Base-by-base conservation (phyloP, 1,140 invertebrate genomes). In the Apis florea region DNA sequence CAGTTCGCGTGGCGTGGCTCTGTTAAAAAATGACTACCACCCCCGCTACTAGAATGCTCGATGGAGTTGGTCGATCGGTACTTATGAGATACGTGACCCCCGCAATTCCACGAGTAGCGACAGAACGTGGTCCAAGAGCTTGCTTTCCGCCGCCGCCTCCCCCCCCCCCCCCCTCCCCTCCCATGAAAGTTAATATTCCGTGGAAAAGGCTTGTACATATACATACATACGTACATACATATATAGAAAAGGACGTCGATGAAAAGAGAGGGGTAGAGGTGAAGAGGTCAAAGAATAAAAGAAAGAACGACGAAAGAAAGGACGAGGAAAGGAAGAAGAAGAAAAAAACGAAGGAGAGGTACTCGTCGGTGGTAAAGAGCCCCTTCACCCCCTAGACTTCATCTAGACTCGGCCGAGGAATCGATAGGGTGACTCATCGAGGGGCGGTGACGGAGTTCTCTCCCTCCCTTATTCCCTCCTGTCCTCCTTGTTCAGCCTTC, bases 371-470 rank as follows among this genome's bases (percentile, higher is more conserved):
- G 75, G 80, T 83, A 83, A 84, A 80, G 84, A 64, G 54, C 79
- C 69, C 77, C 66, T 79, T 83, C 79, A 58, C 78, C 79, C 74
- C 81, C 58, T 85, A 77, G 75, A 82, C 67, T 83, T 88, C 73
- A 88, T 84, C 84, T 85, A 88, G 77, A 88, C 86, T 78, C 66
- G 77, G 67, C 61, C 83, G 77, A 85, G 82, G 87, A 90, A 93
- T 92, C 90, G 90, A 93, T 92, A 91, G 88, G 91, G 82, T 92
- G 92, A 93, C 90, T 92, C 92, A 92, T 92, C 88, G 89, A 89
- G 89, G 72, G 89, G 84, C 89, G 90, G 86, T 90, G 89, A 90
- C 91, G 90, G 89, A 87, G 90, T 64, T 79, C 59, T 51, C 69
- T 72, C 71, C 79, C 82, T 78, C 67, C 58, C 61, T 84, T 51